These are phyloP conservation scores for Desoria tigrina DNA, from an alignment of 2,888 invertebrate genomes.

Conservation along the genomic window DNA sequence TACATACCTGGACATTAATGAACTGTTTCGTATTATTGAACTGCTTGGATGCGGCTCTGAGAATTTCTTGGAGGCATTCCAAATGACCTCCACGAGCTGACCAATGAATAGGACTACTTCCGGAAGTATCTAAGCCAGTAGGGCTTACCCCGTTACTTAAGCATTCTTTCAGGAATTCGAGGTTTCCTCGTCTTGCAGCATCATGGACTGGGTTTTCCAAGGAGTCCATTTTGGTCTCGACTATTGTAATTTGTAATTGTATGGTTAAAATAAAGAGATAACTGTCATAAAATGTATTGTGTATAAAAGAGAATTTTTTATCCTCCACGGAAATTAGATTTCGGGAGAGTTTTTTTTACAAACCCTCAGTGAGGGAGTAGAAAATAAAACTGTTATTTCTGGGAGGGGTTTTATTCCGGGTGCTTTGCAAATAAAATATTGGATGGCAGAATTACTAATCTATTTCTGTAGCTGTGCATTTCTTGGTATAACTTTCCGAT, in stretches of 20 bases:
- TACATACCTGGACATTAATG: constrained; percentile 39
- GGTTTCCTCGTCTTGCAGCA: constrained; percentile 67
- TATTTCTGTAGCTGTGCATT: no score
- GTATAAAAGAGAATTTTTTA: constrained; percentile 5
- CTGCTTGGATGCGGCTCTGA: constrained; percentile 32
- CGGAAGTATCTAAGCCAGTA: constrained; percentile 66
- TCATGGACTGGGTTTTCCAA: constrained; percentile 67
- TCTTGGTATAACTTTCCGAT: no score
- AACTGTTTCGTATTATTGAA: constrained; percentile 39
- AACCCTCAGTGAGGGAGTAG: no score
- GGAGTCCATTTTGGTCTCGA: constrained; percentile 63
- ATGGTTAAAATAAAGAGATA: no score
- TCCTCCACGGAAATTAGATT: no score
- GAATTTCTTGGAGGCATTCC: constrained; percentile 45
- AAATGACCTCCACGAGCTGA: constrained; percentile 34
- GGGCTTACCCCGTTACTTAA: constrained; percentile 65
- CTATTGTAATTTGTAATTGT: constrained; percentile 55
- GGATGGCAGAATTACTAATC: no score
- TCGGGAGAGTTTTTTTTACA: no score
- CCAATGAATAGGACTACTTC: constrained; percentile 69
- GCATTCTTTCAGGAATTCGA: constrained; percentile 64
- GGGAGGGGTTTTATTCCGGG: no score
- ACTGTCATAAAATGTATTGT: neutral
- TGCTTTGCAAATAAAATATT: no score
- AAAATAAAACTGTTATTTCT: no score